Evolutionary conservation across 2,888 invertebrate genomes (phyloP).

Genomic region (Cantharis rustica): DNA sequence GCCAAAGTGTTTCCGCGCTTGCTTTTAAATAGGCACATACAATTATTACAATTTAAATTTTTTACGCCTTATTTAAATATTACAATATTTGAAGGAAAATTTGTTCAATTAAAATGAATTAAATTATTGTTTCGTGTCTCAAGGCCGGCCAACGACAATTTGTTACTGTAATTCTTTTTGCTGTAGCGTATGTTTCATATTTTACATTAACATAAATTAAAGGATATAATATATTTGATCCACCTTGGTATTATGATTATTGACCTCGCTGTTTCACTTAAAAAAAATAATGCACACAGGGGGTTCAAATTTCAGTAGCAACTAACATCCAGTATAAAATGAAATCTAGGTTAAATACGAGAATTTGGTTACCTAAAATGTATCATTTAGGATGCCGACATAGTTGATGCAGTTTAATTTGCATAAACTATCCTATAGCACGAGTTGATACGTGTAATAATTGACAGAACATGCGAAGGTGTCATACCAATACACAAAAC

Average conservation of each 20-base stretch:
- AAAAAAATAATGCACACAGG: too few species aligned
- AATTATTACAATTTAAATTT: background rate
- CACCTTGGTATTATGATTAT: too few species aligned
- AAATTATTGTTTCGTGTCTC: background rate
- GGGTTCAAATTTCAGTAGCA: too few species aligned
- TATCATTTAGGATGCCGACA: background rate
- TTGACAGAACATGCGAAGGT: conserved; percentile 14
- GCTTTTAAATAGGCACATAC: conserved; percentile 24
- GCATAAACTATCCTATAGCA: background rate
- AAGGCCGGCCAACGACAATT: background rate
- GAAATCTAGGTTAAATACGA: too few species aligned
- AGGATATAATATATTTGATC: background rate
- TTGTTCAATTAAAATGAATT: background rate
- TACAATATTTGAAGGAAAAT: background rate
- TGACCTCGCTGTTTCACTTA: too few species aligned
- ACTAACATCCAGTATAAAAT: too few species aligned
- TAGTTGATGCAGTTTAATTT: conserved; percentile 10
- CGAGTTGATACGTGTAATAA: conserved; percentile 1
- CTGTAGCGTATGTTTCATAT: background rate
- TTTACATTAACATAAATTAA: background rate
- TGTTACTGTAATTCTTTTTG: background rate
- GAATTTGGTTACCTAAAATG: too few species aligned
- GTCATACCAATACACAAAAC: background rate
- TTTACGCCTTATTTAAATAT: background rate
- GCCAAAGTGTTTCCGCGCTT: conserved; percentile 29